Evolutionary conservation across 2,797 vertebrate species (phyloP), one percentile per base, ranked within the genome.

Genomic region (Helicolenus hilgendorfi): DNA sequence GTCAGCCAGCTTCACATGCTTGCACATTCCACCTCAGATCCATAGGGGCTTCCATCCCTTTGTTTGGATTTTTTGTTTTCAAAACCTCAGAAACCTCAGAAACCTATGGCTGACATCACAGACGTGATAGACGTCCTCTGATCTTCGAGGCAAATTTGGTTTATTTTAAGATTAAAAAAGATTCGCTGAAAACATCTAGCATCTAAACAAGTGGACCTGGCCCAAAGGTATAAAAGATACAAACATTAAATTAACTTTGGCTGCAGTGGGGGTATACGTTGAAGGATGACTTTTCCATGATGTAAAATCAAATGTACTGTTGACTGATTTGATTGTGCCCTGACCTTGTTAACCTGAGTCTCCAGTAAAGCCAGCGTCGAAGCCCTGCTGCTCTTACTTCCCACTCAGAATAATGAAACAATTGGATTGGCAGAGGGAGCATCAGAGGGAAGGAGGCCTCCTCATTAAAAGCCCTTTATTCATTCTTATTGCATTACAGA

Each of bases 401-500:
- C 86, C 89, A 92, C 92, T 90, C 91, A 63, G 60, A 77, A 83
- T 93, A 94, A 93, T 93, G 87, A 91, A 92, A 95, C 92, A 92
- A 95, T 93, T 90, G 91, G 81, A 94, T 89, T 92, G 94, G 87
- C 86, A 86, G 72, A 70, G 26, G 56, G 68, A 70, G 70, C 79
- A 41, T 86, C 78, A 79, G 85, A 82, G 56, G 83, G 65, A 78
- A 64, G 24, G 69, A 86, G 81, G 88, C 77, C 88, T 86, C 89
- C 91, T 94, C 89, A 94, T 94, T 94, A 94, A 87, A 89, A 92
- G 65, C 68, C 93, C 85, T 96, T 96, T 85, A 94, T 95, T 96
- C 94, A 89, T 88, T 93, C 84, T 96, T 95, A 95, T 93, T 95
- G 94, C 92, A 95, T 96, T 94, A 95, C 81, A 90, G 92, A 91